Percentiles rank a stretch among this genome's conserved stretches.
Evolutionary conservation across 2,888 invertebrate genomes (phyloP).

Genomic region (Dryocosmus kuriphilus): DNA sequence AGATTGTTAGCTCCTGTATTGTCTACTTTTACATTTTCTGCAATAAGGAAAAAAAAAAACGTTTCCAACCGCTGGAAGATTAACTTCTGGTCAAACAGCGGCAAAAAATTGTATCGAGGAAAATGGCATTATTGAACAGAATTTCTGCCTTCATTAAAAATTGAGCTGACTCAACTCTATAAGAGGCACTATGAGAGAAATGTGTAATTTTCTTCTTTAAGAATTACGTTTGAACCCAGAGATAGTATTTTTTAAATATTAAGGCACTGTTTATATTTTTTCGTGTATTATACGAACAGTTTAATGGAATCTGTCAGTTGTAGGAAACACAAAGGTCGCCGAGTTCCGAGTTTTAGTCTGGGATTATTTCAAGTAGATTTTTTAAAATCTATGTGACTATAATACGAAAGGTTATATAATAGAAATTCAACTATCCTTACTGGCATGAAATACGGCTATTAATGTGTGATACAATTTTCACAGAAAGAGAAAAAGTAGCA

Average conservation of each 20-base stretch:
- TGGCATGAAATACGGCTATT: too few species aligned
- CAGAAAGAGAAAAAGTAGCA: too few species aligned
- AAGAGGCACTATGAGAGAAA: neutral
- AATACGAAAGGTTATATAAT: too few species aligned
- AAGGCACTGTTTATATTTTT: neutral
- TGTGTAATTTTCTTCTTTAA: neutral
- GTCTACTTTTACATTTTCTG: neutral
- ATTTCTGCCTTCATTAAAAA: neutral
- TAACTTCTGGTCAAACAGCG: conserved; percentile 22
- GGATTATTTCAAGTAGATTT: too few species aligned
- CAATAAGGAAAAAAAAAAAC: neutral
- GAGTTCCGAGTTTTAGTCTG: neutral
- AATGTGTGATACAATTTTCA: too few species aligned
- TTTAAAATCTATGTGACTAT: too few species aligned
- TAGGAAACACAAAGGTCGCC: neutral
- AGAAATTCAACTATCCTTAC: too few species aligned
- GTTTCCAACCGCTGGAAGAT: neutral
- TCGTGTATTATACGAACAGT: neutral
- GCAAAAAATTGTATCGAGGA: neutral
- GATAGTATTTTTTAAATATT: neutral
- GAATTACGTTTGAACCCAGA: neutral
- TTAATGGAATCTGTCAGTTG: neutral
- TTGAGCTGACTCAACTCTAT: neutral
- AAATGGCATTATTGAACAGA: conserved; percentile 2
- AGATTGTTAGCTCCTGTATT: neutral